A percentile compares a stretch with the other conserved stretches of the same genome.
phyloP scores from a whole-genome alignment of 2,113 vertebrate species.

The Leptobrachium ailaonicum region DNA sequence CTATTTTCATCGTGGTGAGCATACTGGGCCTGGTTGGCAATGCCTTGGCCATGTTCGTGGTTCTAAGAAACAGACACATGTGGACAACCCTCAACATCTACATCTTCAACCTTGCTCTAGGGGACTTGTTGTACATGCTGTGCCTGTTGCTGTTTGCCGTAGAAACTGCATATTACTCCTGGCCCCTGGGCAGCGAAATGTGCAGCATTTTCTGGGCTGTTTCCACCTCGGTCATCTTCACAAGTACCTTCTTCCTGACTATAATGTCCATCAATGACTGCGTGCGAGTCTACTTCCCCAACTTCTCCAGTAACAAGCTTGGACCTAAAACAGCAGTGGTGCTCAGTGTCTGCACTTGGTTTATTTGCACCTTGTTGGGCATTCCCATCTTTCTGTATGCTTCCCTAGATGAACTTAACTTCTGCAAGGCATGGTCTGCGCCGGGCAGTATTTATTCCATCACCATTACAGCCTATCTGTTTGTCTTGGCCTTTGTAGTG shows the following conservation, averaged over 20 bases:
- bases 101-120: conserved; percentile 31
- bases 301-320: not conserved
- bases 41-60: conserved; percentile 6
- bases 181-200: conserved; percentile 8
- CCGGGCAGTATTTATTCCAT: not conserved
- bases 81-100: conserved; percentile 28
- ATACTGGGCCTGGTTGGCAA: conserved; percentile 21
- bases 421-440: not conserved
- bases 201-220: conserved; percentile 31
- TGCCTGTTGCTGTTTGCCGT: conserved; percentile 18
- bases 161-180: not conserved
- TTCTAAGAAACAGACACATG: conserved; percentile 22
- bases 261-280: conserved; percentile 20
- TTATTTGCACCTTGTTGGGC: conserved; percentile 11
- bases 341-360: conserved; percentile 20
- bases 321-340: not conserved
- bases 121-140: conserved; percentile 31
- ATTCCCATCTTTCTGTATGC: conserved; percentile 20
- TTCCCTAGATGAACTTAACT: not conserved
- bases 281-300: conserved; percentile 10
- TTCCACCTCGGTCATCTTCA: not conserved
- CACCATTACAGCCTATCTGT: not conserved
- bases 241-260: conserved; percentile 27
- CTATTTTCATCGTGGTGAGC: conserved; percentile 10
- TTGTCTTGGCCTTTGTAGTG: conserved; percentile 1